These are phyloP conservation scores for Habropoda laboriosa DNA, from an alignment of 1,140 invertebrate species.

Conservation along the genomic window DNA sequence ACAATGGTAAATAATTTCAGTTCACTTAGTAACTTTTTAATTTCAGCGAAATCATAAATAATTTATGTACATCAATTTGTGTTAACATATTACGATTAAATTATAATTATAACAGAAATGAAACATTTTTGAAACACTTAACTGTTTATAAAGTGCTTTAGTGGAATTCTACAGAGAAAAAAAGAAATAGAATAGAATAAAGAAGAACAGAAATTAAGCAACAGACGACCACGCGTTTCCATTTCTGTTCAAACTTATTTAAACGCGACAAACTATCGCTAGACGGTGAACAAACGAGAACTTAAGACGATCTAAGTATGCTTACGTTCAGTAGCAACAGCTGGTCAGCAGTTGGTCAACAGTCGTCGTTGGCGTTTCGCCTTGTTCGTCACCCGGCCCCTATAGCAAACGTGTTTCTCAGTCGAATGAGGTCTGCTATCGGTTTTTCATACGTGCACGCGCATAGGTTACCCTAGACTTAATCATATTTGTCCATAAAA, in stretches of 20 bases:
- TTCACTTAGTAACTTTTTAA: neutral
- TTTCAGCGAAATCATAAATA: neutral
- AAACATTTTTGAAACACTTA: neutral
- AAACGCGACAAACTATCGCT: neutral
- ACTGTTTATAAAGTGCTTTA: too few species aligned
- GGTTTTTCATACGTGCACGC: constrained; percentile 42
- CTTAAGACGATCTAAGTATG: neutral
- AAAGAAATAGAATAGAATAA: too few species aligned
- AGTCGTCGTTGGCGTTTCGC: constrained; percentile 16
- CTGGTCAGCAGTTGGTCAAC: constrained; percentile 14
- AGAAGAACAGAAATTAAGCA: neutral
- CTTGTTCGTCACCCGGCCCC: neutral
- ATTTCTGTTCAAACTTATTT: neutral
- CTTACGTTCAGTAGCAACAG: neutral
- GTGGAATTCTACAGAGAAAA: too few species aligned
- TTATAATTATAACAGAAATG: too few species aligned
- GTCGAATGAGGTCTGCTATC: constrained; percentile 41
- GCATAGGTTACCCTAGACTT: constrained; percentile 50
- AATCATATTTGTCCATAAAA: constrained; percentile 69
- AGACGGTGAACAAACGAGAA: neutral
- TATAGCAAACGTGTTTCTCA: constrained; percentile 33
- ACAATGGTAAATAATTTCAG: neutral
- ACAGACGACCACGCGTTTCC: neutral
- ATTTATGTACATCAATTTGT: too few species aligned
- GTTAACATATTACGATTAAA: too few species aligned